phyloP scores from a whole-genome alignment of 2,797 vertebrate genomes.

The Hydrolagus colliei region DNA sequence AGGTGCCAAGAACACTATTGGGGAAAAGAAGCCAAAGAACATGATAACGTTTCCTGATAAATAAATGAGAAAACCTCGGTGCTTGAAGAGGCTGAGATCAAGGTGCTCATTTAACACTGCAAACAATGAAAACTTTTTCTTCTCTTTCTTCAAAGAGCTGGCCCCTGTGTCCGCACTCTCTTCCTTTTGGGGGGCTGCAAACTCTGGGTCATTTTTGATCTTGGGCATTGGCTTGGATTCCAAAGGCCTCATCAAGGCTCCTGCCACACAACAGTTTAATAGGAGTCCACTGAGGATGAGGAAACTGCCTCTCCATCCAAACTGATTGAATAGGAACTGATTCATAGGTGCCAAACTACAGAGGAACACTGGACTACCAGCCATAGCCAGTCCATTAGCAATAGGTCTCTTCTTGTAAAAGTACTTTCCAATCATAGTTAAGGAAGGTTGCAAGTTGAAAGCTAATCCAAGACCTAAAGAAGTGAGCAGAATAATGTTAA shows the following conservation, averaged over 20 bases:
- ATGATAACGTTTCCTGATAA: constrained; percentile 89
- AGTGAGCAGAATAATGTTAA: constrained; percentile 33
- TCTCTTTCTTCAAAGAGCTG: constrained; percentile 42
- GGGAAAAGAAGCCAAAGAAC: constrained; percentile 92
- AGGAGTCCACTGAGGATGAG: constrained; percentile 81
- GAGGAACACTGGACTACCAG: constrained; percentile 92
- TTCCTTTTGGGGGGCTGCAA: constrained; percentile 43
- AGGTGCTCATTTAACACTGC: constrained; percentile 72
- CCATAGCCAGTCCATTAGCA: constrained; percentile 90
- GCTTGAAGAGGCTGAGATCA: constrained; percentile 85
- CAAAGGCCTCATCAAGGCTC: constrained; percentile 85
- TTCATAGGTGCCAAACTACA: constrained; percentile 89
- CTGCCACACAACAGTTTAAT: constrained; percentile 87
- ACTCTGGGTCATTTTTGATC: constrained; percentile 42
- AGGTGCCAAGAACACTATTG: constrained; percentile 84
- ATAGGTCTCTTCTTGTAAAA: constrained; percentile 85
- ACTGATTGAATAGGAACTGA: constrained; percentile 84
- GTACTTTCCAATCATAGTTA: constrained; percentile 93
- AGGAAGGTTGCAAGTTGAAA: constrained; percentile 89
- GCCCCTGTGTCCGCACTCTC: constrained; percentile 42
- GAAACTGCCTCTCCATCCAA: constrained; percentile 92
- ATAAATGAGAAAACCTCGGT: constrained; percentile 91
- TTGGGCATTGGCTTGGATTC: constrained; percentile 42
- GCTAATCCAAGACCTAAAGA: constrained; percentile 81
- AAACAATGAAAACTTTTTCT: constrained; percentile 50